Evolutionary conservation across 2,113 vertebrate species (phyloP).

Genomic region (Geococcyx californianus): DNA sequence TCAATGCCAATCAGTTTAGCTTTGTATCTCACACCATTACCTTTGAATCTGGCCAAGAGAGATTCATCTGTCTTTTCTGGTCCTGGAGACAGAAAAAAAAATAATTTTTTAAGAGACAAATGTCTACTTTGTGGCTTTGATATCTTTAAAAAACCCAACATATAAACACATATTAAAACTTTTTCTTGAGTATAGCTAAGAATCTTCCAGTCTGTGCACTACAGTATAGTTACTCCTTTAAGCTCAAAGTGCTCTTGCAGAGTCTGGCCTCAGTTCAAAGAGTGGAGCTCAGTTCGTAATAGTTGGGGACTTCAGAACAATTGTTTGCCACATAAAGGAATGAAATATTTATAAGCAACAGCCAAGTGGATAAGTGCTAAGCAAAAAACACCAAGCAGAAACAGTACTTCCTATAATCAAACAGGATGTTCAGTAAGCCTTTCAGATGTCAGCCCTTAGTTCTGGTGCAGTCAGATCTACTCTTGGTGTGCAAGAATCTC

Average conservation of each 20-base stretch:
- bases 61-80: constrained; percentile 92
- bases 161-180: background rate
- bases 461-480: background rate
- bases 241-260: background rate
- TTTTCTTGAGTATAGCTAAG: background rate
- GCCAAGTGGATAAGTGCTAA: background rate
- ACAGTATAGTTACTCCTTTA: background rate
- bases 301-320: background rate
- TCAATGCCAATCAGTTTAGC: constrained; percentile 95
- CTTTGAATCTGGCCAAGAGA: constrained; percentile 91
- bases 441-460: background rate
- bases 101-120: background rate
- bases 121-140: background rate
- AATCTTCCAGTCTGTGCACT: background rate
- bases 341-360: background rate
- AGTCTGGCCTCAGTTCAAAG: background rate
- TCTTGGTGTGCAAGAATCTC: background rate
- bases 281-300: background rate
- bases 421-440: background rate
- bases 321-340: background rate
- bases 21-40: constrained; percentile 93
- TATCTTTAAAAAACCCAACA: background rate
- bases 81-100: constrained; percentile 65
- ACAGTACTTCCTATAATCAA: background rate
- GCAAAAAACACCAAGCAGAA: background rate